Percentiles rank a stretch among this genome's conserved stretches.
Conservation (phyloP, 2,113 vertebrate genomes). For the Anhinga anhinga region DNA sequence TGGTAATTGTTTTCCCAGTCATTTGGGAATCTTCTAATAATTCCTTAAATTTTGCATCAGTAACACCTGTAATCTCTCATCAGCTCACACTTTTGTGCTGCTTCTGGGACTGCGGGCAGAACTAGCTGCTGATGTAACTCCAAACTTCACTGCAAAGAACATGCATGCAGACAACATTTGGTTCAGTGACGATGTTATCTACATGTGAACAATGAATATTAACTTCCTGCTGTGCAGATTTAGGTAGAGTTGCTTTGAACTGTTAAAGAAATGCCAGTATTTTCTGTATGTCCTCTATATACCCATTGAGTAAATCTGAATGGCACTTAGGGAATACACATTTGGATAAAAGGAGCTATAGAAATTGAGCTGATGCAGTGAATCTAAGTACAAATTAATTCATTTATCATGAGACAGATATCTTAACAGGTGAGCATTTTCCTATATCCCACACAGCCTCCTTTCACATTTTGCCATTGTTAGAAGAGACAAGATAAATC, state of each 20-base stretch:
- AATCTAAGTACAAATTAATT: slow-evolving; percentile 3
- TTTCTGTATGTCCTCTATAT: background rate
- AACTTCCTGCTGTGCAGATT: background rate
- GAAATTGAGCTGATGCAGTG: background rate
- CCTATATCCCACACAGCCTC: background rate
- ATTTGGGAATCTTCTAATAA: slow-evolving; percentile 25
- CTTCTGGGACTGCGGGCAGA: background rate
- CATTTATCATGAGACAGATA: background rate
- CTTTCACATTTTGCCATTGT: background rate
- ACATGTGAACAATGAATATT: background rate
- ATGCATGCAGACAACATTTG: background rate
- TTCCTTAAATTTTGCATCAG: slow-evolving; percentile 55
- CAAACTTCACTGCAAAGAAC: background rate
- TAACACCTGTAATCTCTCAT: slow-evolving; percentile 19
- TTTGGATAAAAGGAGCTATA: background rate
- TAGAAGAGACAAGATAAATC: background rate
- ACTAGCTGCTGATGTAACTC: background rate
- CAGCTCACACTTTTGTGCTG: background rate
- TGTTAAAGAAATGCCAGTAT: background rate
- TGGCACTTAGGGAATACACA: background rate
- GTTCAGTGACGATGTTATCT: background rate
- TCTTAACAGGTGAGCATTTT: background rate
- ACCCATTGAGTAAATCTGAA: background rate
- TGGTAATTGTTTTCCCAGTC: slow-evolving; percentile 2
- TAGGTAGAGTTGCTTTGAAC: background rate